These are phyloP conservation scores for Luffia ferchaultella DNA, from an alignment of 2,888 invertebrate species.

Conservation along the genomic window DNA sequence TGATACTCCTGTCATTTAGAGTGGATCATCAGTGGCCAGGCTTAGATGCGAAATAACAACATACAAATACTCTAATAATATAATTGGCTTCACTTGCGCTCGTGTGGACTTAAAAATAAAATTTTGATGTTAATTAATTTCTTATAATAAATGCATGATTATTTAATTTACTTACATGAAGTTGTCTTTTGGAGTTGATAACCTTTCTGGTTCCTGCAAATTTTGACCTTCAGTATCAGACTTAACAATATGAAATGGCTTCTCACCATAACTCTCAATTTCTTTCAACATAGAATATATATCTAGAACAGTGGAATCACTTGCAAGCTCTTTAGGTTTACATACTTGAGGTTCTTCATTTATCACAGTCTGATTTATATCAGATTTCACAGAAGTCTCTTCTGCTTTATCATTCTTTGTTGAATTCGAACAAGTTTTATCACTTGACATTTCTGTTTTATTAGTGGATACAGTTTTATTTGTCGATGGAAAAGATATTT, in stretches of 20 bases:
- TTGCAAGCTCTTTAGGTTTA: constrained; percentile 19
- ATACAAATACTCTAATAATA: too few species aligned
- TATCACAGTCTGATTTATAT: not conserved
- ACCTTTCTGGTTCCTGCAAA: constrained; percentile 28
- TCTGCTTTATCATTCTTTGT: not conserved
- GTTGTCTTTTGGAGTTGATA: constrained; percentile 41
- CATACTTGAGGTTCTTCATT: not conserved
- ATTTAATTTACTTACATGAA: constrained; percentile 55
- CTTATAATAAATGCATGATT: too few species aligned
- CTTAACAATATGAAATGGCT: constrained; percentile 33
- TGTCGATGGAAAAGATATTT: not conserved
- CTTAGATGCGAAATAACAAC: too few species aligned
- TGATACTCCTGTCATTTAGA: too few species aligned
- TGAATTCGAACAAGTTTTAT: not conserved
- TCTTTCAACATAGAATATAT: constrained; percentile 61
- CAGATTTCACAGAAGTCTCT: not conserved
- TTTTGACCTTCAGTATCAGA: constrained; percentile 20
- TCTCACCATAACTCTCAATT: constrained; percentile 53
- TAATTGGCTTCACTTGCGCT: too few species aligned
- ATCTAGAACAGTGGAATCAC: constrained; percentile 50
- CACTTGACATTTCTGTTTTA: not conserved
- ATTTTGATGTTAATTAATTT: too few species aligned
- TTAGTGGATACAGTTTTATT: constrained; percentile 25
- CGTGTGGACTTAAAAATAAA: too few species aligned
- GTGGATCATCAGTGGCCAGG: too few species aligned